Conservation (phyloP, 2,797 vertebrate genomes). For the Orientallactaga sibirica region DNA sequence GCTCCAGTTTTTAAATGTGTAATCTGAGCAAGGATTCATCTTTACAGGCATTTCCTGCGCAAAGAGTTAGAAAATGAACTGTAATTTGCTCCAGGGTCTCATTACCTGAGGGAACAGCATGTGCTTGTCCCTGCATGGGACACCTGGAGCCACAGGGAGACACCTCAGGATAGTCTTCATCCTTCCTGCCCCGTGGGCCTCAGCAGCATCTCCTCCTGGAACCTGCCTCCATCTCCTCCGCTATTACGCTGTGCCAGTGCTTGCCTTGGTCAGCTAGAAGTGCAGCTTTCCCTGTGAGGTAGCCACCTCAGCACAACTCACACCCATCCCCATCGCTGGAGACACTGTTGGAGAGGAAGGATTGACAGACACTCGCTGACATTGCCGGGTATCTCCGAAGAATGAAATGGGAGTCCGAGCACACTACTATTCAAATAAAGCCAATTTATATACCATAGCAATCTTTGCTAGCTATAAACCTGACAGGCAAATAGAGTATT, state of each 20-base stretch:
- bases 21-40: background rate
- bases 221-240: background rate
- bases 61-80: background rate
- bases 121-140: background rate
- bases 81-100: background rate
- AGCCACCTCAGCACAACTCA: no score
- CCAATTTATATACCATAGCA: background rate
- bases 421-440: background rate
- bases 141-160: background rate
- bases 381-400: background rate
- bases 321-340: background rate
- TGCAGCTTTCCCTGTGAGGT: background rate
- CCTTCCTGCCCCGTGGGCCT: no score
- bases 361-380: background rate
- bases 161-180: background rate
- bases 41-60: background rate
- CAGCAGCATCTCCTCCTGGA: background rate
- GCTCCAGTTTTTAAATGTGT: slow-evolving; percentile 7
- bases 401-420: background rate
- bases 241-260: background rate
- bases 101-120: background rate
- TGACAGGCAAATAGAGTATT: slow-evolving; percentile 39
- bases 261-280: background rate
- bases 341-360: background rate
- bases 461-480: slow-evolving; percentile 45